A percentile compares a stretch with the other conserved stretches of the same genome.
Evolutionary conservation across 2,113 vertebrate genomes (phyloP).

Genomic region (Aptenodytes forsteri): DNA sequence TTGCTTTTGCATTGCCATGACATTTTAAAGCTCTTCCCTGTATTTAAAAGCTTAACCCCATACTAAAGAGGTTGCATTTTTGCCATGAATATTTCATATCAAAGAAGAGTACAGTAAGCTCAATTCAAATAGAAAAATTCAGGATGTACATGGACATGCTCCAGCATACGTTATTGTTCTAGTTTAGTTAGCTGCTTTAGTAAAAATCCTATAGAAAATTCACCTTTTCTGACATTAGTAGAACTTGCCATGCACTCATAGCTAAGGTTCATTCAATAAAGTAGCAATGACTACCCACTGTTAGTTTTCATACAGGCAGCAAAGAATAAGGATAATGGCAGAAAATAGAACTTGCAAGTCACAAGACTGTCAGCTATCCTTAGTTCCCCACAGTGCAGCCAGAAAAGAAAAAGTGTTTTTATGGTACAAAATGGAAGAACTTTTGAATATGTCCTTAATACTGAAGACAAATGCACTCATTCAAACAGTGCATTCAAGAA

Average conservation of each 20-base stretch:
- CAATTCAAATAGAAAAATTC: slow-evolving; percentile 42
- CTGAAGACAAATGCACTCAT: background rate
- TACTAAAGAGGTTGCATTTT: slow-evolving; percentile 15
- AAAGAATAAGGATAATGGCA: background rate
- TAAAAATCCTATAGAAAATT: background rate
- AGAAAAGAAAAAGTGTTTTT: background rate
- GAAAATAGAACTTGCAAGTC: background rate
- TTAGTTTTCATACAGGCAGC: background rate
- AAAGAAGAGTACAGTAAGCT: slow-evolving; percentile 13
- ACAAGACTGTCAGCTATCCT: background rate
- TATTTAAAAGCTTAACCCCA: slow-evolving; percentile 45
- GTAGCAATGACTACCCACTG: background rate
- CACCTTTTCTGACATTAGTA: background rate
- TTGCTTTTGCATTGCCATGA: slow-evolving; percentile 22
- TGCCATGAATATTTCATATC: slow-evolving; percentile 59
- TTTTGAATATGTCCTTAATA: background rate
- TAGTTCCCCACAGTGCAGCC: background rate
- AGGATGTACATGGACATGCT: slow-evolving; percentile 32
- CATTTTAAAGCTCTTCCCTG: slow-evolving; percentile 52
- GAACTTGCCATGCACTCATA: background rate
- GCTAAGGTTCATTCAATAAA: background rate
- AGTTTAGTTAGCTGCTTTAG: background rate
- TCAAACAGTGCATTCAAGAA: background rate
- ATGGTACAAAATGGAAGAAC: background rate
- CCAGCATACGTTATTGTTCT: slow-evolving; percentile 27